Evolutionary conservation across 2,113 vertebrate genomes (phyloP).

Genomic region (Microtus montanus): DNA sequence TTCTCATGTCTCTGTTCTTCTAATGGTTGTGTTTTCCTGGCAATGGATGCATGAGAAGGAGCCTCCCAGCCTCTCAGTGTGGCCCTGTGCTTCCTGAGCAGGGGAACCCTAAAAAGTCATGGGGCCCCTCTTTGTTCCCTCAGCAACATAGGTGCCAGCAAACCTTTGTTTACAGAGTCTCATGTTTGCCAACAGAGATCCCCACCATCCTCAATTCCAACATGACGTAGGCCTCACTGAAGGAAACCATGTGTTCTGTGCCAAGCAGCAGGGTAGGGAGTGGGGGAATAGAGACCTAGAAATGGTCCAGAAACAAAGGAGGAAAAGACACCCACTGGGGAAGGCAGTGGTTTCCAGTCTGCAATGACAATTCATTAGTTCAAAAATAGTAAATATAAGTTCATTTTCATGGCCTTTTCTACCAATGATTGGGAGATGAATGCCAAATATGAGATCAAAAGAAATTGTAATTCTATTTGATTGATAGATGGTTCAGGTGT

Average conservation of each 20-base stretch:
- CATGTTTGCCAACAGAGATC: constrained; percentile 1
- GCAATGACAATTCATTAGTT: background rate
- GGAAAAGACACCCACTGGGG: background rate
- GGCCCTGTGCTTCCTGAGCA: background rate
- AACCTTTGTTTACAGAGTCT: constrained; percentile 6
- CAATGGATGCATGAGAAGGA: background rate
- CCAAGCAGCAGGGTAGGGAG: background rate
- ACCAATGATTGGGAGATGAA: background rate
- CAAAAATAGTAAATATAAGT: background rate
- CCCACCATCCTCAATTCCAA: background rate
- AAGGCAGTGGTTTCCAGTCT: background rate
- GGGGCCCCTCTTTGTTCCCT: background rate
- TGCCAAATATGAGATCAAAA: background rate
- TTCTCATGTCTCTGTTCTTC: constrained; percentile 41
- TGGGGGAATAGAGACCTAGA: background rate
- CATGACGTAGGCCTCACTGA: background rate
- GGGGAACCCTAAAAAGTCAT: background rate
- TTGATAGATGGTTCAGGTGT: background rate
- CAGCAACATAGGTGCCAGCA: background rate
- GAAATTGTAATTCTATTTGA: background rate
- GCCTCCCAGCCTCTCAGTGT: constrained; percentile 6
- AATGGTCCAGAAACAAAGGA: background rate
- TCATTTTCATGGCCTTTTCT: background rate
- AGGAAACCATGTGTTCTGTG: too few species aligned
- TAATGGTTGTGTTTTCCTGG: constrained; percentile 48